Evolutionary conservation across 2,888 invertebrate species (phyloP).

Genomic region (Helleia helle): DNA sequence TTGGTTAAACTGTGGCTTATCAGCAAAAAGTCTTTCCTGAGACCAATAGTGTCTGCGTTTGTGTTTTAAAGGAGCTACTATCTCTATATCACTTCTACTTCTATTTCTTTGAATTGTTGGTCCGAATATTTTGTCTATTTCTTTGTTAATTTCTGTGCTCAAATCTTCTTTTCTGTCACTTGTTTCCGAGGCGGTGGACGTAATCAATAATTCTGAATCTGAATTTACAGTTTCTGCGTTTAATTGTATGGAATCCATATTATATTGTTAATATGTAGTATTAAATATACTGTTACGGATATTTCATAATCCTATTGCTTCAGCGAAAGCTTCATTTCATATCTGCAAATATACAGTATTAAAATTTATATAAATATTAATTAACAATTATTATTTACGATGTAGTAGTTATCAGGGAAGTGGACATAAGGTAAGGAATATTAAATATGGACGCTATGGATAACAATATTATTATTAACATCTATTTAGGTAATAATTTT

Average conservation of each 20-base stretch:
- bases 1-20: slow-evolving; percentile 28
- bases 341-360: too few relatives aligned
- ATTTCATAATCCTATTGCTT: too few relatives aligned
- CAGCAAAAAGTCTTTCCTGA: slow-evolving; percentile 53
- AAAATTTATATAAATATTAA: too few relatives aligned
- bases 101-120: slow-evolving; percentile 55
- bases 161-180: slow-evolving; percentile 38
- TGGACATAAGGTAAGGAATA: too few relatives aligned
- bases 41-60: slow-evolving; percentile 59
- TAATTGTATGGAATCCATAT: not conserved
- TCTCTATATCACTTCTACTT: slow-evolving; percentile 57
- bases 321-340: too few relatives aligned
- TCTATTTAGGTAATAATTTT: too few relatives aligned
- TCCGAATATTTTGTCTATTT: slow-evolving; percentile 56
- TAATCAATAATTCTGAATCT: slow-evolving; percentile 39
- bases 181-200: not conserved
- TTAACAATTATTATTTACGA: too few relatives aligned
- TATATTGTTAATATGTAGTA: too few relatives aligned
- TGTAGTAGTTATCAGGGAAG: too few relatives aligned
- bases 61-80: slow-evolving; percentile 47
- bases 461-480: too few relatives aligned
- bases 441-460: too few relatives aligned
- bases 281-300: too few relatives aligned
- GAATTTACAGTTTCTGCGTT: slow-evolving; percentile 32
- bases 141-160: slow-evolving; percentile 46